Conservation (phyloP, 2,888 invertebrate species). For the Tenodera sinensis region DNA sequence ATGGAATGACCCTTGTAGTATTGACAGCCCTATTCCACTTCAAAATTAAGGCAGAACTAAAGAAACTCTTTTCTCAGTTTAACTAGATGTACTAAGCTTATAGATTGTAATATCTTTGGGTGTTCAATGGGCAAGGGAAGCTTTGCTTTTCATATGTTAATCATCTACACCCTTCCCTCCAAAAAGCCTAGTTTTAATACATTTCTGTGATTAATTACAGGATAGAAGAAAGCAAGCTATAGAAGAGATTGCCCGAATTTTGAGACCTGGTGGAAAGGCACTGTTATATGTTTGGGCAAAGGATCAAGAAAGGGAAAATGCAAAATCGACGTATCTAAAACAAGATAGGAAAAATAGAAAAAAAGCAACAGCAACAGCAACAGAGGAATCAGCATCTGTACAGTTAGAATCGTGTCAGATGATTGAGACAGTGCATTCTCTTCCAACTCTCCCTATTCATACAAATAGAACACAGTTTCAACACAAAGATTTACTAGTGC, state of each 20-base stretch:
- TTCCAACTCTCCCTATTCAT: slow-evolving; percentile 68
- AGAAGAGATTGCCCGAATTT: slow-evolving; percentile 68
- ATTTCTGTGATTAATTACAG: slow-evolving; percentile 43
- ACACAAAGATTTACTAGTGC: slow-evolving; percentile 88
- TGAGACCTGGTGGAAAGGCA: slow-evolving; percentile 69
- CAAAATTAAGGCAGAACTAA: not conserved
- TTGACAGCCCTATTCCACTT: not conserved
- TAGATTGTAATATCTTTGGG: too few relatives aligned
- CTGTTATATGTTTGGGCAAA: slow-evolving; percentile 97
- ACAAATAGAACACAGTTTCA: slow-evolving; percentile 86
- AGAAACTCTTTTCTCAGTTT: too few relatives aligned
- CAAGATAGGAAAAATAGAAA: slow-evolving; percentile 53
- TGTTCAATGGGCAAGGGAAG: too few relatives aligned
- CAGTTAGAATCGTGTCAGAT: not conserved
- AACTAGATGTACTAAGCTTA: too few relatives aligned
- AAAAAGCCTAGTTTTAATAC: too few relatives aligned
- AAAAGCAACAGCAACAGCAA: slow-evolving; percentile 31
- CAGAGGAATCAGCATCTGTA: not conserved
- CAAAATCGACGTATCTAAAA: slow-evolving; percentile 67
- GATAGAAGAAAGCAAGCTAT: slow-evolving; percentile 72
- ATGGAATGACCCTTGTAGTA: too few relatives aligned
- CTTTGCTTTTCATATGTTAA: too few relatives aligned
- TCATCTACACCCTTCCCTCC: too few relatives aligned
- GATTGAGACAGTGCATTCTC: not conserved
- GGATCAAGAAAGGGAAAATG: slow-evolving; percentile 68